Percentiles rank a stretch among this genome's conserved stretches.
These are phyloP conservation scores for Peromyscus melanophrys DNA, from an alignment of 2,797 vertebrate species.

Conservation along the genomic window DNA sequence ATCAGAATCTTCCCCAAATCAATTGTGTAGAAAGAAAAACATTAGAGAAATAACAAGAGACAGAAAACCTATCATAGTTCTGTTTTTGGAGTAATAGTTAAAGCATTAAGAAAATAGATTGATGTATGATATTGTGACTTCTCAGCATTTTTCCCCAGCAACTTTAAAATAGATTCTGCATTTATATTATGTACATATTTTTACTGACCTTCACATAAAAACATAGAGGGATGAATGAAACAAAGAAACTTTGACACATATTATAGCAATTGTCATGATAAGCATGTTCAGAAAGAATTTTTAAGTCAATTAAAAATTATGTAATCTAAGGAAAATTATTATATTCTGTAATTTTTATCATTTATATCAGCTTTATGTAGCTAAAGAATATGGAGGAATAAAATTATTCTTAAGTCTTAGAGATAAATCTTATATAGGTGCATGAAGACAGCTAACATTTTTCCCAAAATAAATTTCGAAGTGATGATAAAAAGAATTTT, in stretches of 20 bases:
- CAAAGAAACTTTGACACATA: neutral
- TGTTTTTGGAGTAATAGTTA: conserved; percentile 4
- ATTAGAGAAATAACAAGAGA: neutral
- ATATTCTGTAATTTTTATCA: neutral
- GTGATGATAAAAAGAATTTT: neutral
- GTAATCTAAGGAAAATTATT: neutral
- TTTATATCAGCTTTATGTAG: neutral
- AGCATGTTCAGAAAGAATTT: neutral
- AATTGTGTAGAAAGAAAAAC: neutral
- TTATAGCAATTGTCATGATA: neutral
- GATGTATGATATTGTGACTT: neutral
- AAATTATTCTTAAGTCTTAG: neutral
- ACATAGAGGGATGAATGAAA: neutral
- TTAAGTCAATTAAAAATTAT: conserved; percentile 2
- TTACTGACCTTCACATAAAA: conserved; percentile 40
- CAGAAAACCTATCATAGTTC: conserved; percentile 14
- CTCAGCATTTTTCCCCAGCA: conserved; percentile 1
- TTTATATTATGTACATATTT: conserved; percentile 45
- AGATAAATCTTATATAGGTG: neutral
- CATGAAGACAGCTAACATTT: neutral
- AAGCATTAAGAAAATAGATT: conserved; percentile 22
- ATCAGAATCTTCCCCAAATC: neutral
- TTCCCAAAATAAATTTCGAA: neutral
- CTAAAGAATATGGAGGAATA: neutral
- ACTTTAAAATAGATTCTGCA: conserved; percentile 43